Conservation (phyloP, 2,797 vertebrate species). For the Urocyon cinereoargenteus region DNA sequence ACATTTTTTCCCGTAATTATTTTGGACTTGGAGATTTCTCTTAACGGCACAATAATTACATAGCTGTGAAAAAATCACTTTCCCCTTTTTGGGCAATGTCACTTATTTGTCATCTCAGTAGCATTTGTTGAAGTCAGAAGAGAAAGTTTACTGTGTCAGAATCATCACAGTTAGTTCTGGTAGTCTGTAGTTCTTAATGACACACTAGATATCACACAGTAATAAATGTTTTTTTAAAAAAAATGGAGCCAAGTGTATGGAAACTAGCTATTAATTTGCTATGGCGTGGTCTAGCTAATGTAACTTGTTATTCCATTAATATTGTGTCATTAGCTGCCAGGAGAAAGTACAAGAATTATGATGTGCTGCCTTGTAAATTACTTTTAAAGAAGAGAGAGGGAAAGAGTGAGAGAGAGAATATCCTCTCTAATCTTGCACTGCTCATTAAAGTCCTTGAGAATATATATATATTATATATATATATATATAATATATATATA, state of each 20-base stretch:
- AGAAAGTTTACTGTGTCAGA: constrained; percentile 67
- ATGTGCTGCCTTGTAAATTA: neutral
- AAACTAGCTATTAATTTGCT: constrained; percentile 57
- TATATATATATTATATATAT: neutral
- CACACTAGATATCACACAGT: neutral
- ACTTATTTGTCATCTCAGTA: constrained; percentile 48
- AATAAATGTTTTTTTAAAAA: constrained; percentile 63
- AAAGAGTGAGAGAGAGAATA: neutral
- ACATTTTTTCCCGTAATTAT: constrained; percentile 53
- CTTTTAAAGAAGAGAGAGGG: constrained; percentile 5
- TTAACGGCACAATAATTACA: constrained; percentile 58
- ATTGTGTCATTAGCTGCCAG: constrained; percentile 38
- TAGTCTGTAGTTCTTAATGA: constrained; percentile 60
- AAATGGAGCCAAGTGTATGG: neutral
- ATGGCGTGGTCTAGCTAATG: constrained; percentile 17
- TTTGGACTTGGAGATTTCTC: constrained; percentile 74
- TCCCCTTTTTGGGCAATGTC: constrained; percentile 9
- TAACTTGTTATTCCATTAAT: constrained; percentile 73
- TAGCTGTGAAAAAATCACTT: neutral
- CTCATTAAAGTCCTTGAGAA: neutral
- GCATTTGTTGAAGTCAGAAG: constrained; percentile 47
- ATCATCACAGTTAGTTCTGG: constrained; percentile 21
- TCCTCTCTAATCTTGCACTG: neutral
- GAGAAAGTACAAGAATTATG: constrained; percentile 22
- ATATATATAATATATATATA: neutral